Percentiles rank a stretch among this genome's conserved stretches.
Evolutionary conservation across 2,888 invertebrate genomes (phyloP).

Genomic region (Margaritifera margaritifera): DNA sequence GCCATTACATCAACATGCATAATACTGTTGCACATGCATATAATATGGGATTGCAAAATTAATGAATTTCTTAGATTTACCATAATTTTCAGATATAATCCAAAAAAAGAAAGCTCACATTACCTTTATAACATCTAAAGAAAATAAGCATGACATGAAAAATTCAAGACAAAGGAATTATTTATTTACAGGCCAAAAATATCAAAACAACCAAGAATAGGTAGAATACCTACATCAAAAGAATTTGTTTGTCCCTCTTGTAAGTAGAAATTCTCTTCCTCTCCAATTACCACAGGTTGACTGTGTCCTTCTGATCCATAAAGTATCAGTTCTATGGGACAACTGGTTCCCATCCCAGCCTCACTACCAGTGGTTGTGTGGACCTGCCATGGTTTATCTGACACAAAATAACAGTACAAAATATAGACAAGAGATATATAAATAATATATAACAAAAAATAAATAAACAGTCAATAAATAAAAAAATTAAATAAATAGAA

Average conservation of each 20-base stretch:
- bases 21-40: too few species aligned
- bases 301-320: conserved; percentile 53
- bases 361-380: conserved; percentile 48
- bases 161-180: too few species aligned
- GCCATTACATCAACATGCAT: too few species aligned
- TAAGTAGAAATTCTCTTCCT: conserved; percentile 35
- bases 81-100: too few species aligned
- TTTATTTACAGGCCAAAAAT: background rate
- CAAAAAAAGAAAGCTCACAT: too few species aligned
- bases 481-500: background rate
- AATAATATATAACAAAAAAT: background rate
- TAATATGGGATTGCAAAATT: too few species aligned
- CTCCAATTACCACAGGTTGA: conserved; percentile 41
- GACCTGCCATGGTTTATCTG: conserved; percentile 44
- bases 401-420: conserved; percentile 5
- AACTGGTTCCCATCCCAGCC: conserved; percentile 41
- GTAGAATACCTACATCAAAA: conserved; percentile 41
- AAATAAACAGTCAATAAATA: background rate
- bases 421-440: background rate
- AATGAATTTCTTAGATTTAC: too few species aligned
- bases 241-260: conserved; percentile 40
- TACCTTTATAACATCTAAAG: too few species aligned
- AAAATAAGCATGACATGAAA: too few species aligned
- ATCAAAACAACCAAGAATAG: background rate
- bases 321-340: conserved; percentile 39